These are phyloP conservation scores for Procambarus clarkii DNA, from an alignment of 1,140 invertebrate genomes.

Conservation along the genomic window DNA sequence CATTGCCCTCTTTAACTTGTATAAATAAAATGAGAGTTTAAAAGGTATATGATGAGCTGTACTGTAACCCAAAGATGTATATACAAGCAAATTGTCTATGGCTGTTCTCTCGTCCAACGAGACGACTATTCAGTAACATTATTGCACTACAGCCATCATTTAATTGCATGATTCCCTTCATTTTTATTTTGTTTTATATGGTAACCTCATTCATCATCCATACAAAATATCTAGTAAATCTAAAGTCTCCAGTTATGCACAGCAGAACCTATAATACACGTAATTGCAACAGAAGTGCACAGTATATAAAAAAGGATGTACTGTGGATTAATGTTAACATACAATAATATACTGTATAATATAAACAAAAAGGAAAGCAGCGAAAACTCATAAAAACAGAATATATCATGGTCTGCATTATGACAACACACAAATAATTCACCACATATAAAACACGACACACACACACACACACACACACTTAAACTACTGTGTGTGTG, in stretches of 20 bases:
- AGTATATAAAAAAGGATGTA: background rate
- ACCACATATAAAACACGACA: background rate
- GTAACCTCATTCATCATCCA: background rate
- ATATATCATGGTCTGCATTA: background rate
- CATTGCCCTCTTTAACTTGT: background rate
- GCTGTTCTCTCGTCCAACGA: background rate
- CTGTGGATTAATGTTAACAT: background rate
- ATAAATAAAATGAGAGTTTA: background rate
- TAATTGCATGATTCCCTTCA: background rate
- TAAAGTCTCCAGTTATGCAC: background rate
- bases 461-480: too few species aligned
- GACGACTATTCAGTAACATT: background rate
- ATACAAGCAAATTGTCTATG: background rate
- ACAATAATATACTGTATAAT: conserved; percentile 21
- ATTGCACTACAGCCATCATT: background rate
- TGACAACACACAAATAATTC: too few species aligned
- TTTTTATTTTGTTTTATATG: background rate
- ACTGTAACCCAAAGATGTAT: background rate
- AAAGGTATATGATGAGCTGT: background rate
- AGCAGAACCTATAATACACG: background rate
- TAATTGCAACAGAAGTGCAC: background rate
- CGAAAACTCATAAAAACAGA: background rate
- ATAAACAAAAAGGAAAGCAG: background rate
- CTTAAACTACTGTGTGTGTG: too few species aligned
- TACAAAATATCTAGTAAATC: background rate